Conservation (phyloP, 2,888 invertebrate species). For the Serrognathus titanus region DNA sequence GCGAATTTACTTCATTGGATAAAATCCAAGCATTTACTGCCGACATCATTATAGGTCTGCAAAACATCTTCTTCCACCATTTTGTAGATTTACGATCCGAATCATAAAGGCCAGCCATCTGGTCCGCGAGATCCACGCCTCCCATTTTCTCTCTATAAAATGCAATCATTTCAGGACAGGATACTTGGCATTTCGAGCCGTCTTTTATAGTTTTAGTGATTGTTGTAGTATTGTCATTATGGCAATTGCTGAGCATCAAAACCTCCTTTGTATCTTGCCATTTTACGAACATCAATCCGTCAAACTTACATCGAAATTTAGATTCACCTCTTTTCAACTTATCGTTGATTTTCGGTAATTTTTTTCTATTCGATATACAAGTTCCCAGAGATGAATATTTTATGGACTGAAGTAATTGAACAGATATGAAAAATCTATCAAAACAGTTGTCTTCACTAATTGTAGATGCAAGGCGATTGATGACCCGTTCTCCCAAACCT, state of each 20-base stretch:
- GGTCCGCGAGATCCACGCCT: conserved; percentile 7
- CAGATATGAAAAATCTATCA: conserved; percentile 23
- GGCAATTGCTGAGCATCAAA: conserved; percentile 32
- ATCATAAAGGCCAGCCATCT: conserved; percentile 3
- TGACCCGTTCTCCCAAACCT: conserved; percentile 26
- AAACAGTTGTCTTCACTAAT: conserved; percentile 17
- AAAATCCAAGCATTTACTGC: too few relatives aligned
- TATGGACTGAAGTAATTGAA: conserved; percentile 19
- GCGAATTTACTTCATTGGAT: too few relatives aligned
- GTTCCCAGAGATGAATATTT: conserved; percentile 24
- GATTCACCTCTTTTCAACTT: conserved; percentile 24
- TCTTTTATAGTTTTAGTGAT: conserved; percentile 33
- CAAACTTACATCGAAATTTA: conserved; percentile 21
- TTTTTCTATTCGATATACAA: not conserved
- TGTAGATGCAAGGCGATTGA: conserved; percentile 22
- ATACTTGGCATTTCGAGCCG: conserved; percentile 25
- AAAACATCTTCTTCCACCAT: too few relatives aligned
- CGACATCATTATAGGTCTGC: too few relatives aligned
- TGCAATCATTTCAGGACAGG: conserved; percentile 9
- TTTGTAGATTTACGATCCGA: too few relatives aligned
- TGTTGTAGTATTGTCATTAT: conserved; percentile 18
- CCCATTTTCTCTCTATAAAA: conserved; percentile 11
- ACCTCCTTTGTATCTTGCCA: conserved; percentile 35
- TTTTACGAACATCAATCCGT: conserved; percentile 25
- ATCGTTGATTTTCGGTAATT: conserved; percentile 9